Conservation (phyloP, 2,797 vertebrate species). For the Sebastolobus altivelis region DNA sequence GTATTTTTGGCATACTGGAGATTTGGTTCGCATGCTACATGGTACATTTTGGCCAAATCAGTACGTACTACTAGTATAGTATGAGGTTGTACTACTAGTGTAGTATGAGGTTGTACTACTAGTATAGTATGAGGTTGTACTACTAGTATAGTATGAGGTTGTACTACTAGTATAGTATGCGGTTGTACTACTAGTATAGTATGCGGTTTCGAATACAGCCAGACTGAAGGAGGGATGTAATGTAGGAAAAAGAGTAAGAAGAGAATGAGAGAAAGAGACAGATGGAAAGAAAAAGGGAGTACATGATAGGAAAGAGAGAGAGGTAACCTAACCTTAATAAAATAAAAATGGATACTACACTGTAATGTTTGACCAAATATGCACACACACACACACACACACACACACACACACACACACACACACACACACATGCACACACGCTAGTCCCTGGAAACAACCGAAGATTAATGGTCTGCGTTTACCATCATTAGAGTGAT, state of each 20-base stretch:
- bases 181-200: too few relatives aligned
- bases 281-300: neutral
- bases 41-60: too few relatives aligned
- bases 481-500: constrained; percentile 53
- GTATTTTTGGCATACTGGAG: too few relatives aligned
- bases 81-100: too few relatives aligned
- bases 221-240: neutral
- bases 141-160: too few relatives aligned
- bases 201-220: neutral
- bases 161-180: too few relatives aligned
- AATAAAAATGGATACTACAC: constrained; percentile 4
- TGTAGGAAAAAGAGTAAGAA: neutral
- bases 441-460: constrained; percentile 21
- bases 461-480: constrained; percentile 48
- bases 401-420: neutral
- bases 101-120: too few relatives aligned
- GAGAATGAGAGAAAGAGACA: constrained; percentile 23
- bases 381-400: neutral
- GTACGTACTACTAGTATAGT: too few relatives aligned
- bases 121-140: too few relatives aligned
- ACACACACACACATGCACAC: constrained; percentile 3
- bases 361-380: neutral
- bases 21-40: too few relatives aligned
- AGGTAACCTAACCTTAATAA: neutral
- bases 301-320: neutral